Percentiles rank a stretch among this genome's conserved stretches.
These are phyloP conservation scores for Eupithecia exiguata DNA, from an alignment of 2,888 invertebrate species.

Conservation along the genomic window DNA sequence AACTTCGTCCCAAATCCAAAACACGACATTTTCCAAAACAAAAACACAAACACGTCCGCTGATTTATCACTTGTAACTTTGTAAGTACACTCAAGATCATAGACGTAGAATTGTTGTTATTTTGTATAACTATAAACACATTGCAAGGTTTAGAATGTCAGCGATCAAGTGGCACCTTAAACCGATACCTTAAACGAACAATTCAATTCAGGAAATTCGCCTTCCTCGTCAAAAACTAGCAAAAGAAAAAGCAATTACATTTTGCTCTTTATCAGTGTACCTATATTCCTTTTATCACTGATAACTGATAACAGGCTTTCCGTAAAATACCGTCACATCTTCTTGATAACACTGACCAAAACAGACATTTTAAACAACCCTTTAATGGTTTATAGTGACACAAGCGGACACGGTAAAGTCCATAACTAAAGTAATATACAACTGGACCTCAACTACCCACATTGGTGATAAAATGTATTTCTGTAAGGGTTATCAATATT, in stretches of 20 bases:
- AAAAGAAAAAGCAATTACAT: conserved; percentile 21
- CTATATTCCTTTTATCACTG: conserved; percentile 26
- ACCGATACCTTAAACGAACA: not conserved
- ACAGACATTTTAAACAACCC: not conserved
- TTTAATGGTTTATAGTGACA: not conserved
- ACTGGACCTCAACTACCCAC: conserved; percentile 25
- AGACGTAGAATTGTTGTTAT: not conserved
- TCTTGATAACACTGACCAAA: conserved; percentile 3
- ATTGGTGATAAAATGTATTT: conserved; percentile 20
- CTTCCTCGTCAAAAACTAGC: conserved; percentile 9
- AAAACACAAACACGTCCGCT: conserved; percentile 10
- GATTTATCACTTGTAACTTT: conserved; percentile 8
- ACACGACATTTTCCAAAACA: conserved; percentile 46
- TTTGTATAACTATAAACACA: not conserved
- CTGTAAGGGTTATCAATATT: conserved; percentile 23
- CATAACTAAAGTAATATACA: conserved; percentile 17
- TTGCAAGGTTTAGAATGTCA: conserved; percentile 2
- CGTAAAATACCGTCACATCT: conserved; percentile 17
- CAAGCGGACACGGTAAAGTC: conserved; percentile 7
- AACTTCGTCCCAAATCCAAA: conserved; percentile 52
- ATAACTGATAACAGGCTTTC: conserved; percentile 20
- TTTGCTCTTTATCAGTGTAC: conserved; percentile 13
- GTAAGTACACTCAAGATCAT: conserved; percentile 9
- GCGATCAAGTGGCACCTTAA: not conserved
- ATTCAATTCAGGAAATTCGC: not conserved